Conservation (phyloP, 2,797 vertebrate species). For the Meriones psammophilus region DNA sequence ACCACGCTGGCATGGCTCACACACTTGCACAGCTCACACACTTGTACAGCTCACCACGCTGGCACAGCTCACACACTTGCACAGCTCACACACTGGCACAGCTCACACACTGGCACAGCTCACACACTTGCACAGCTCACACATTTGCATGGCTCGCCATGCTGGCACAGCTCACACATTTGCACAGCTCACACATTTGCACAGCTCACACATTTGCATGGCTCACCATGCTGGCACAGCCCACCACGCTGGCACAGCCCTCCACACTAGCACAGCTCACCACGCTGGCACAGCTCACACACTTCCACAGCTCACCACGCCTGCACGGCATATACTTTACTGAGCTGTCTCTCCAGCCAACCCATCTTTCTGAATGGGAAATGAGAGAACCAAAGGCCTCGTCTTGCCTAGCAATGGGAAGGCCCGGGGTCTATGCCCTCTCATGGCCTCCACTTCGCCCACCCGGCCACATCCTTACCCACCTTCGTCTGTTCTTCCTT, state of each 20-base stretch:
- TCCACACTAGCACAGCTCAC: background rate
- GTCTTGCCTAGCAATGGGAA: background rate
- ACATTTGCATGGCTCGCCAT: no score
- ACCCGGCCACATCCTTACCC: background rate
- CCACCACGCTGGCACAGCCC: background rate
- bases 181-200: background rate
- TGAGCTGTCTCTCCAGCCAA: background rate
- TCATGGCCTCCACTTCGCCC: background rate
- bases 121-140: background rate
- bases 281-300: background rate
- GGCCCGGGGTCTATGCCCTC: background rate
- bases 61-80: no score
- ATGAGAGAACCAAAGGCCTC: background rate
- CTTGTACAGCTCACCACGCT: no score
- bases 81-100: background rate
- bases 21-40: background rate
- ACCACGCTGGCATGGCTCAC: no score
- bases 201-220: background rate
- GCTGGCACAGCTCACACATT: background rate
- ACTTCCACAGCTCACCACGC: background rate
- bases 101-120: background rate
- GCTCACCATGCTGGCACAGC: background rate
- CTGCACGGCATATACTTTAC: no score
- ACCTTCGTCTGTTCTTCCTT: background rate
- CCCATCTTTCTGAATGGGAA: background rate